These are phyloP conservation scores for Macrosoma leucophasiata DNA, from an alignment of 2,888 invertebrate species.

Conservation along the genomic window DNA sequence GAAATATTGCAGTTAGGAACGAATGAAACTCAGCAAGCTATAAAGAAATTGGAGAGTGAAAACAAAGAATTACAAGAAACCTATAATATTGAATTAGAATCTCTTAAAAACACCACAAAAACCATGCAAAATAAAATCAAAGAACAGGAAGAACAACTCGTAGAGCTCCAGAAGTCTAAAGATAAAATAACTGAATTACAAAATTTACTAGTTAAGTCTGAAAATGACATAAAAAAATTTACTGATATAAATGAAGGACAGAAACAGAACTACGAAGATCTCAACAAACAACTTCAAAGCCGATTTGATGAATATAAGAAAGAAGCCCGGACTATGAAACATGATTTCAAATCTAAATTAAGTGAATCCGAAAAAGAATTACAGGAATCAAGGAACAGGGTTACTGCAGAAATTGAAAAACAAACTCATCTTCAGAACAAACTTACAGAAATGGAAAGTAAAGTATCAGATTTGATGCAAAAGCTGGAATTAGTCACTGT, in stretches of 20 bases:
- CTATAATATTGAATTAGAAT: constrained; percentile 52
- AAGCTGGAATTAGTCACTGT: constrained; percentile 60
- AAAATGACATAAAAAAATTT: constrained; percentile 60
- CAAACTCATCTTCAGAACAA: constrained; percentile 53
- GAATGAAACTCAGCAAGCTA: constrained; percentile 44
- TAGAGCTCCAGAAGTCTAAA: constrained; percentile 48
- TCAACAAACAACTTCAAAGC: constrained; percentile 57
- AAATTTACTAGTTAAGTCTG: constrained; percentile 55
- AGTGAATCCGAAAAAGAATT: constrained; percentile 68
- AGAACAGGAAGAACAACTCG: constrained; percentile 49
- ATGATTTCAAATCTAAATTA: constrained; percentile 73
- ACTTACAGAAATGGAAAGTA: constrained; percentile 50
- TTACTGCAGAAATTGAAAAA: constrained; percentile 53
- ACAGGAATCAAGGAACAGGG: constrained; percentile 51
- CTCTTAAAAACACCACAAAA: constrained; percentile 49
- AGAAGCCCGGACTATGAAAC: constrained; percentile 66
- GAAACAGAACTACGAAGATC: constrained; percentile 65
- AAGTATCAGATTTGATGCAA: constrained; percentile 51
- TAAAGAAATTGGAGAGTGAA: constrained; percentile 50
- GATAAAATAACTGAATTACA: constrained; percentile 60
- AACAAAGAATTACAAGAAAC: constrained; percentile 50
- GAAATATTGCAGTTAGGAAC: constrained; percentile 44
- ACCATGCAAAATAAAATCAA: constrained; percentile 43
- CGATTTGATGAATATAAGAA: constrained; percentile 63
- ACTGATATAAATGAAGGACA: constrained; percentile 65